Evolutionary conservation across 2,888 invertebrate genomes (phyloP).

Genomic region (Sinodicranocentrus sp.): DNA sequence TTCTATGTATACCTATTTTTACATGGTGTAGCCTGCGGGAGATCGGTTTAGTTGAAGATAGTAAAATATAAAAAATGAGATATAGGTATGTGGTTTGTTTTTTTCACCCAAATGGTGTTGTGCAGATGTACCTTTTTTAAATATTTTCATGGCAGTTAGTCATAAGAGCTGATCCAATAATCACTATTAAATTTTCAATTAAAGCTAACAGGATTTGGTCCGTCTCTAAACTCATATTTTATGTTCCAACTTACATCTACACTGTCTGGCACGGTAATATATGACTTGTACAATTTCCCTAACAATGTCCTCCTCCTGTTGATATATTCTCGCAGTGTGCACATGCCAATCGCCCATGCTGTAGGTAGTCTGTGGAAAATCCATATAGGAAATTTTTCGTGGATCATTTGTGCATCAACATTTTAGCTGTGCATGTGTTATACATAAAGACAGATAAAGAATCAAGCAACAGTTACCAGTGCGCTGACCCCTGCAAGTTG

Average conservation of each 20-base stretch:
- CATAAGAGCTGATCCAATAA: conserved; percentile 42
- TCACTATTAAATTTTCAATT: conserved; percentile 47
- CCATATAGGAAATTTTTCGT: too few species aligned
- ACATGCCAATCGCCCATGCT: background rate
- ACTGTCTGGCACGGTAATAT: background rate
- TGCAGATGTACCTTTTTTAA: background rate
- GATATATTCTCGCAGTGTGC: background rate
- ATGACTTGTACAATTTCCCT: conserved; percentile 6
- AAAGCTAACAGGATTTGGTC: conserved; percentile 52
- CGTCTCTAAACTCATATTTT: conserved; percentile 26
- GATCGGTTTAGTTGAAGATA: conserved; percentile 16
- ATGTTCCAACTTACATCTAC: background rate
- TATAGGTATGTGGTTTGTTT: background rate
- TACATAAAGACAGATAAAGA: conserved; percentile 36
- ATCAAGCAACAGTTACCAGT: conserved; percentile 33
- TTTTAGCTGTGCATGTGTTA: background rate
- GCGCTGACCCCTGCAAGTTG: conserved; percentile 24
- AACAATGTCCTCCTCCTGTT: background rate
- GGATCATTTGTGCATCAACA: background rate
- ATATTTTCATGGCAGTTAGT: conserved; percentile 6
- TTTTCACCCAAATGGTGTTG: too few species aligned
- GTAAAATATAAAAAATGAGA: too few species aligned
- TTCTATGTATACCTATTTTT: conserved; percentile 12
- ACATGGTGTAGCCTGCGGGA: conserved; percentile 33
- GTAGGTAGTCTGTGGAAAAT: too few species aligned